phyloP scores from a whole-genome alignment of 2,113 vertebrate genomes.

The Jaculus jaculus region DNA sequence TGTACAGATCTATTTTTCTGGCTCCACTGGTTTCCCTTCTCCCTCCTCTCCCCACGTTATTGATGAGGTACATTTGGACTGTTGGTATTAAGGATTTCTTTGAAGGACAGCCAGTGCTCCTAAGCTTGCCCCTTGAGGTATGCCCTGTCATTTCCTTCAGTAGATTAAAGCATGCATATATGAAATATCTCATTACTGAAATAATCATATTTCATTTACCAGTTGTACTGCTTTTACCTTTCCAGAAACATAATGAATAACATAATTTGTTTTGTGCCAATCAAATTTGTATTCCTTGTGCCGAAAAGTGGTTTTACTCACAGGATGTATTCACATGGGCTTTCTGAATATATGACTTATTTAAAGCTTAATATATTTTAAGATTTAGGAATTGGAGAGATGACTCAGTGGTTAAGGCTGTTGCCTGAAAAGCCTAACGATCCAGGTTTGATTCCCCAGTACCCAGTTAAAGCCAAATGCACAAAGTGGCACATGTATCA shows the following conservation, averaged over 20 bases:
- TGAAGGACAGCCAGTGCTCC: slow-evolving; percentile 28
- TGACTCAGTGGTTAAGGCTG: too few relatives aligned
- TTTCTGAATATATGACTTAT: slow-evolving; percentile 24
- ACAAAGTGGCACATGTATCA: too few relatives aligned
- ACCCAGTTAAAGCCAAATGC: too few relatives aligned
- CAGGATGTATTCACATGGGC: neutral
- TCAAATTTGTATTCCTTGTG: slow-evolving; percentile 45
- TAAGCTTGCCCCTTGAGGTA: slow-evolving; percentile 55
- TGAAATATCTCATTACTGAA: slow-evolving; percentile 69
- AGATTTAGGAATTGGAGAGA: too few relatives aligned
- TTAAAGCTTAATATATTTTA: neutral
- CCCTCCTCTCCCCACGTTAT: neutral
- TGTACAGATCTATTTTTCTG: neutral
- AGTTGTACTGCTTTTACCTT: slow-evolving; percentile 51
- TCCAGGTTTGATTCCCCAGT: too few relatives aligned
- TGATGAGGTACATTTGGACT: neutral
- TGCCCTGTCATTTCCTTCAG: slow-evolving; percentile 16
- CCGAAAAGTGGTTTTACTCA: neutral
- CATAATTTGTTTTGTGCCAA: slow-evolving; percentile 45
- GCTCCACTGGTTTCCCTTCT: neutral
- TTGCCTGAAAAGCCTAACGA: too few relatives aligned
- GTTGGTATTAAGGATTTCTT: neutral
- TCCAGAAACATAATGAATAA: slow-evolving; percentile 60
- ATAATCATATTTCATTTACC: slow-evolving; percentile 73
- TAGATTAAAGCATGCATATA: slow-evolving; percentile 64